Base-by-base conservation (phyloP, 2,113 vertebrate species). In the Hemiprocne comata region DNA sequence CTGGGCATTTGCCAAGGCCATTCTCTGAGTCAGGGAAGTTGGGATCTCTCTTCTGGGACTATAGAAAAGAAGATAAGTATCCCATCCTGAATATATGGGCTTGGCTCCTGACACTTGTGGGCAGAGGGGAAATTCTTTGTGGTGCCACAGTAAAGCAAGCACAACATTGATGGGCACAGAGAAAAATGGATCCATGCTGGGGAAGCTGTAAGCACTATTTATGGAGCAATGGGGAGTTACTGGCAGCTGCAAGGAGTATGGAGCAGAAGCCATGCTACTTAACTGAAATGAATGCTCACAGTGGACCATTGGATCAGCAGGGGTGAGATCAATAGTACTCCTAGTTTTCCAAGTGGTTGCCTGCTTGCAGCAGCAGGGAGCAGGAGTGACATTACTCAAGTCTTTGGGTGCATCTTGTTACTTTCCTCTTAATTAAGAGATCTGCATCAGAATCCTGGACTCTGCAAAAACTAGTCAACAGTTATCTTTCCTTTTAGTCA, bases 221-320 rank as follows among this genome's bases (percentile, higher is more conserved):
- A 93, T 90, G 65, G 92, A 96, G 87, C 85, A 80, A 81, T 84
- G 69, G 93, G 93, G 83, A 96, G 90, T 94, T 94, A 60, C 90
- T 94, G 90, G 73, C 93, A 96, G 88, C 94, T 24, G 44, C 70
- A 9, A 85, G 93, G 92, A 93, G 73, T 25, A 36, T 65, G 66
- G 76, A 95, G 76, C 83, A 96, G 85, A 94, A 95, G 88, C 92
- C 83, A 48, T 81, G 85, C 90, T 92, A 92, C 94, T 96, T 96
- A 95, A 90, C 88, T 92, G 86, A 94, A 95, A 95, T 94, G 73
- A 96, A 94, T 86, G 94, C 58, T 97, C 93, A 81, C 95, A 87
- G 85, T 85, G 88, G 92, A 95, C 93, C 85, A 65, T 8, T 96
- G 92, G 92, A 96, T 90, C 95, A 96, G 92, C 92, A 84, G 88